Conservation (phyloP, 2,797 vertebrate genomes). For the Gymnothorax reevesii region DNA sequence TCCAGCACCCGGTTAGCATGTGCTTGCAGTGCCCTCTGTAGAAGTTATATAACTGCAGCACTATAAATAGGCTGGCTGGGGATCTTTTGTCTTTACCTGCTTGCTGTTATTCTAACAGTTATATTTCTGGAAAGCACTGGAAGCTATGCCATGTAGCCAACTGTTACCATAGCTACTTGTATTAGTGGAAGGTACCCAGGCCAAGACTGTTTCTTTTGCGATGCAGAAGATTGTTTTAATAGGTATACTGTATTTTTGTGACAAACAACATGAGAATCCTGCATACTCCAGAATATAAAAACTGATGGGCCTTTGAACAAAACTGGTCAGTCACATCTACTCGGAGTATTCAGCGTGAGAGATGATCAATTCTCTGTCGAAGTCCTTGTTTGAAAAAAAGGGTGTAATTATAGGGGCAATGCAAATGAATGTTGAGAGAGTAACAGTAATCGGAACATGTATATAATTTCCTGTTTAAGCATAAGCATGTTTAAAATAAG, state of each 20-base stretch:
- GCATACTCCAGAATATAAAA: not conserved
- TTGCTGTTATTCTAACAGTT: conserved; percentile 83
- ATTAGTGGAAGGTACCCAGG: conserved; percentile 73
- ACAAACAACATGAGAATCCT: conserved; percentile 19
- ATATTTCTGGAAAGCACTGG: conserved; percentile 82
- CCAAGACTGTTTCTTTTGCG: conserved; percentile 78
- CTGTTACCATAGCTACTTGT: conserved; percentile 87
- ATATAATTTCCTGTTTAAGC: not conserved
- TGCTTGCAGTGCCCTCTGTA: conserved; percentile 51
- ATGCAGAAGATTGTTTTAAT: conserved; percentile 70
- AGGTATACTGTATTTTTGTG: conserved; percentile 51
- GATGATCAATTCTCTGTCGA: not conserved
- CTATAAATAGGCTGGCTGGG: conserved; percentile 82
- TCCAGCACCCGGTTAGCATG: conserved; percentile 59
- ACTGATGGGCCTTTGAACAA: not conserved
- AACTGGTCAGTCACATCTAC: not conserved
- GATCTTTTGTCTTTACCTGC: conserved; percentile 89
- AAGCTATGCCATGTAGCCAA: conserved; percentile 78
- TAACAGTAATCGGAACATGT: not conserved
- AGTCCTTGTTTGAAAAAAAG: not conserved
- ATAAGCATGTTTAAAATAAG: not conserved
- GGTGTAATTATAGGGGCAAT: not conserved
- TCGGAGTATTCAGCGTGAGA: conserved; percentile 21
- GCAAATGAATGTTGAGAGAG: not conserved
- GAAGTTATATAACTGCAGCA: conserved; percentile 78